Evolutionary conservation across 2,797 vertebrate genomes (phyloP).

Genomic region (Parauchenoglanis ngamensis): DNA sequence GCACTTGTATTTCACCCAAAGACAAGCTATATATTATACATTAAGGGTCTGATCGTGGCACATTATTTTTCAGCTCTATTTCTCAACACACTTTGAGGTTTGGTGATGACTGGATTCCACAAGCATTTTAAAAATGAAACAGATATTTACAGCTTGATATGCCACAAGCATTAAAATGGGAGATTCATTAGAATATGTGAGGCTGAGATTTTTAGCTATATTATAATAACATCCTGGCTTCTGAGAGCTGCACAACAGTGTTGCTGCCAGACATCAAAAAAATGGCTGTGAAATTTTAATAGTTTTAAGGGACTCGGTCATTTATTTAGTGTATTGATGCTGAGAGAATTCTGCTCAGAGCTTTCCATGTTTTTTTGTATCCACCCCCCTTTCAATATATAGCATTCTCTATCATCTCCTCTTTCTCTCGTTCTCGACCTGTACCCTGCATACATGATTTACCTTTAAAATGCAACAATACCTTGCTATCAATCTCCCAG

Average conservation of each 20-base stretch:
- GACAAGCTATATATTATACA: neutral
- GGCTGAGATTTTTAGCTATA: conserved; percentile 19
- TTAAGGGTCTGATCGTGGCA: neutral
- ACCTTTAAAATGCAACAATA: conserved; percentile 14
- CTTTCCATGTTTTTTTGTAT: neutral
- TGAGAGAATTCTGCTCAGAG: neutral
- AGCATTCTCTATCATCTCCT: neutral
- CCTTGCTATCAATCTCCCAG: conserved; percentile 18
- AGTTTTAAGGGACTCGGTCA: conserved; percentile 15
- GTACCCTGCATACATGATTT: neutral
- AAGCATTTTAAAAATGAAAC: conserved; percentile 2
- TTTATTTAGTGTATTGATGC: conserved; percentile 27
- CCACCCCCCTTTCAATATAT: neutral
- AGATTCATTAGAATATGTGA: conserved; percentile 7
- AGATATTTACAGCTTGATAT: neutral
- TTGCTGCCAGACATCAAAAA: conserved; percentile 23
- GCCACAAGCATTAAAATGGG: conserved; percentile 11
- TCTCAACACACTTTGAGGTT: neutral
- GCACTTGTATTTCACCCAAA: neutral
- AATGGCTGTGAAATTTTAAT: conserved; percentile 9
- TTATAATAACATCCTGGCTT: conserved; percentile 22
- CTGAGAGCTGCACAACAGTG: conserved; percentile 4
- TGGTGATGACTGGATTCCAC: neutral
- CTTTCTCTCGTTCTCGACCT: neutral
- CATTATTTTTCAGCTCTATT: neutral